Base-by-base conservation (phyloP, 37 sponge, comb jelly and placozoan species). In the Cliona cf. orientalis region DNA sequence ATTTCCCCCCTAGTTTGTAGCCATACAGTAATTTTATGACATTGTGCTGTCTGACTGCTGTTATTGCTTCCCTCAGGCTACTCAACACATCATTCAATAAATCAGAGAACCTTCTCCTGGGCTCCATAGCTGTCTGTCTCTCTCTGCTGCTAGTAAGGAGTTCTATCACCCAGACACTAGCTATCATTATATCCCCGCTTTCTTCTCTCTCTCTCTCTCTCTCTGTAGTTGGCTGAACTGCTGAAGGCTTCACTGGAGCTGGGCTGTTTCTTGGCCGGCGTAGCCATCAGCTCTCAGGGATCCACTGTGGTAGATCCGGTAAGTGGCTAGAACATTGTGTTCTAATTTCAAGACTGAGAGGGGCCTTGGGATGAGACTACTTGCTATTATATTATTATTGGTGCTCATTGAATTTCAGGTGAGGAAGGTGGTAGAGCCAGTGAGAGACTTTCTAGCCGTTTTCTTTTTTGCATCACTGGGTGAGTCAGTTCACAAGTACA, bases 241-340 rank as follows among this genome's bases (percentile, higher is more conserved):
- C 58, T 89, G 21, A 84, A 84, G 31, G 88, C 80, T 7, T 81
- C 94, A 1, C 36, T 93, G 31, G 91, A 93, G 80, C 71, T 93
- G 31, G 92, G 92, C 17, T 89, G 91, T 26, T 93, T 93, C 84
- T 39, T 93, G 26, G 94, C 92, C 80, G 94, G 94, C 9, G 21
- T 93, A 14, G 76, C 81, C 36, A 78, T 90, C 64, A 76, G 91
- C 12, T 55, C 83, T n/a, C 81, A 76, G 67, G 87, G 87, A 1
- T 62, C 66, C 35, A 29, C 66, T 42, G 46, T 79, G 2, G 86
- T 69, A n/a, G 84, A 82, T 6, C 81, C 82, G 84, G 92, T 93
- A 21, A 73, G 41, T 36, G 26, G 23, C 6, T 25, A 11, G 17
- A 17, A 49, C 17, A 49, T 11, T 49, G 14, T 19, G 11, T 49